phyloP scores from a whole-genome alignment of 30 jellyfish, hydroid and myxozoan genomes.

The Rhopilema esculentum region DNA sequence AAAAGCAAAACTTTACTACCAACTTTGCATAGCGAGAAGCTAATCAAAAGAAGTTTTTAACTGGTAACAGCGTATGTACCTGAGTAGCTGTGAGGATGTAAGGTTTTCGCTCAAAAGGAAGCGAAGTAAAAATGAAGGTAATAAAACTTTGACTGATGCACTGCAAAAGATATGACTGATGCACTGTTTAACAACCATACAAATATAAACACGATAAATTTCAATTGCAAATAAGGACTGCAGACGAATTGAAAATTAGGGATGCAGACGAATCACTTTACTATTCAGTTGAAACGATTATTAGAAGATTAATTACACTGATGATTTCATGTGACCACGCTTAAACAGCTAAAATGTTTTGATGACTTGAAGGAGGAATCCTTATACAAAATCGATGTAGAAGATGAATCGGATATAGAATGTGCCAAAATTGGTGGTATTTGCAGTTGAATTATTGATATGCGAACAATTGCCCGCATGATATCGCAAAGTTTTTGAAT shows the following conservation, averaged over 20 bases:
- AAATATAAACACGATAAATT: neutral
- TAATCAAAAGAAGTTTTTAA: no score
- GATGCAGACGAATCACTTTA: neutral
- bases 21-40: no score
- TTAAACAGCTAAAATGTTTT: neutral
- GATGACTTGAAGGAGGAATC: neutral
- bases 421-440: neutral
- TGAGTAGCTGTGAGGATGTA: no score
- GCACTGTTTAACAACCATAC: neutral
- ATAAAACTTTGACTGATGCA: no score
- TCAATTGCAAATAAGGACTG: neutral
- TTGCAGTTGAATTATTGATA: neutral
- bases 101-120: no score
- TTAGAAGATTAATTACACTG: neutral
- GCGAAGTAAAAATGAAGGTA: no score
- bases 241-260: no score
- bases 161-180: neutral
- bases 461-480: neutral
- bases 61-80: no score
- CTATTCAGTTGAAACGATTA: neutral
- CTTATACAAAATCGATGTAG: neutral
- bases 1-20: no score
- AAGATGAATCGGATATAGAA: neutral
- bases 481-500: neutral
- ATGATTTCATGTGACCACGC: neutral